Conservation (phyloP, 2,797 vertebrate genomes). For the Agapornis canus region DNA sequence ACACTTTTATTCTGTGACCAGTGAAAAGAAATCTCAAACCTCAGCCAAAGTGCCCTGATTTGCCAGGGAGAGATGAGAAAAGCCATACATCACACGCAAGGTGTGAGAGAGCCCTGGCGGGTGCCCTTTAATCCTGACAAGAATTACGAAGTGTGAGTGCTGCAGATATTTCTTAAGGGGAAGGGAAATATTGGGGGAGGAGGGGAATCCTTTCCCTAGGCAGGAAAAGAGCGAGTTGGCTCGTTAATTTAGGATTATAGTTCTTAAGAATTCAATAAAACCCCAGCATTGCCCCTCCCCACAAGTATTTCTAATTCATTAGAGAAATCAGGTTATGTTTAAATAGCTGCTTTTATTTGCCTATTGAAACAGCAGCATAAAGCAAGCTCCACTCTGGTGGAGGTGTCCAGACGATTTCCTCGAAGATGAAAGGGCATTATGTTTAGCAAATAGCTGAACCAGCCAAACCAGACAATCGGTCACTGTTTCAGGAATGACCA, state of each 20-base stretch:
- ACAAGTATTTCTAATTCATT: not conserved
- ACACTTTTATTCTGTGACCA: not conserved
- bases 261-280: constrained; percentile 9
- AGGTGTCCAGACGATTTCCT: constrained; percentile 67
- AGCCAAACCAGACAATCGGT: constrained; percentile 65
- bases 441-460: constrained; percentile 60
- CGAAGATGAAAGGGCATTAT: constrained; percentile 66
- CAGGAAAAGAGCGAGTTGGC: not conserved
- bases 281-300: not conserved
- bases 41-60: not conserved
- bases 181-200: not conserved
- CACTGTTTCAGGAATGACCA: constrained; percentile 26
- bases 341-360: constrained; percentile 47
- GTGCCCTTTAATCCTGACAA: not conserved
- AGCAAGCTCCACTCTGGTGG: constrained; percentile 32
- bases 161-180: not conserved
- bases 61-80: not conserved
- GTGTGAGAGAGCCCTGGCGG: not conserved
- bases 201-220: not conserved
- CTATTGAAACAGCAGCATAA: constrained; percentile 55
- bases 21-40: not conserved
- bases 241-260: not conserved
- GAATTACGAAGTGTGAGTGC: not conserved
- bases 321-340: constrained; percentile 49
- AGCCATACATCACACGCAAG: not conserved